A percentile compares a stretch with the other conserved stretches of the same genome.
Evolutionary conservation across 1,140 invertebrate species (phyloP).

Genomic region (Phthorimaea operculella): DNA sequence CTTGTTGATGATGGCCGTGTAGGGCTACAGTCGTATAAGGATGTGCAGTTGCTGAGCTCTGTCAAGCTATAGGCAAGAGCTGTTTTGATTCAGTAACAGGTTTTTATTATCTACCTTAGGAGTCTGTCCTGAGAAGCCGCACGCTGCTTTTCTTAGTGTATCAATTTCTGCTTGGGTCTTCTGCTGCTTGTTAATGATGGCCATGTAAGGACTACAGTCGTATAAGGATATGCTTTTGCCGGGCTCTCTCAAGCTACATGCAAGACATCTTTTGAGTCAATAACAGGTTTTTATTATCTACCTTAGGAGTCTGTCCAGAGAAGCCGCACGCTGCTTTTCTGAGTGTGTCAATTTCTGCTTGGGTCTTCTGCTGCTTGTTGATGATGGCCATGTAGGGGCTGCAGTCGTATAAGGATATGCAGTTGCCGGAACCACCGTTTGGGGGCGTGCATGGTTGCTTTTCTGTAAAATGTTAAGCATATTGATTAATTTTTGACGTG

Average conservation of each 20-base stretch:
- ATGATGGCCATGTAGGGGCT: not conserved
- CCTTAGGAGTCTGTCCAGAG: constrained; percentile 17
- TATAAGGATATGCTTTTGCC: constrained; percentile 5
- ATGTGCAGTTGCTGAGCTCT: constrained; percentile 1
- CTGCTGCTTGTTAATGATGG: constrained; percentile 5
- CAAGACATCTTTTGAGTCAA: too few relatives aligned
- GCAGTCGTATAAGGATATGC: constrained; percentile 8
- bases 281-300: constrained; percentile 7
- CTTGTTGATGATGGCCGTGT: constrained; percentile 7
- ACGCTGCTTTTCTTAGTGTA: constrained; percentile 20
- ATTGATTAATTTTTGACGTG: too few relatives aligned
- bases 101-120: constrained; percentile 17
- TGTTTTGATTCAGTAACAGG: too few relatives aligned
- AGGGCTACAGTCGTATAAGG: constrained; percentile 5
- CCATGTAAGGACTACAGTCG: constrained; percentile 1
- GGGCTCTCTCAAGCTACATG: too few relatives aligned
- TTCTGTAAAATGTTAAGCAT: not conserved
- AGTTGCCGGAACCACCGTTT: not conserved
- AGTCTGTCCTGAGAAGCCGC: constrained; percentile 21
- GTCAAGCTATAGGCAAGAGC: too few relatives aligned
- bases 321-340: constrained; percentile 29
- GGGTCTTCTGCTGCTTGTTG: constrained; percentile 7
- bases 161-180: constrained; percentile 13
- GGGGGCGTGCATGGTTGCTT: not conserved
- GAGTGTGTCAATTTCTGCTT: constrained; percentile 13